Evolutionary conservation across 1,140 invertebrate species (phyloP).

Genomic region (Brachionus angularis): DNA sequence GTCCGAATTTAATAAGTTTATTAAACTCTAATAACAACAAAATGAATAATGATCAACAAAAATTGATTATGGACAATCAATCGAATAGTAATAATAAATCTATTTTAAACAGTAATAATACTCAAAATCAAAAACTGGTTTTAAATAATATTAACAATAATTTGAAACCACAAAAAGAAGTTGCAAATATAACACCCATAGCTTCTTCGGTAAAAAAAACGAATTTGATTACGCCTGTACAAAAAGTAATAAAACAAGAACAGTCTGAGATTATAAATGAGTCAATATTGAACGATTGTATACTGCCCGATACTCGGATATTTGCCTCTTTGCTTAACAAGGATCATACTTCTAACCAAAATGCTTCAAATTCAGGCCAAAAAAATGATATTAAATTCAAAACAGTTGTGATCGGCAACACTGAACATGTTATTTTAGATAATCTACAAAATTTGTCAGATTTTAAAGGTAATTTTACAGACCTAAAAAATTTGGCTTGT

Average conservation of each 20-base stretch:
- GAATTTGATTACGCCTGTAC: neutral
- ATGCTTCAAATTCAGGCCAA: neutral
- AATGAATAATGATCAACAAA: too few species aligned
- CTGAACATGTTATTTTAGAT: conserved; percentile 37
- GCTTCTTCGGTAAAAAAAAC: too few species aligned
- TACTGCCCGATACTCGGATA: conserved; percentile 18
- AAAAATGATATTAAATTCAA: conserved; percentile 39
- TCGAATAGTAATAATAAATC: too few species aligned
- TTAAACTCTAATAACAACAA: conserved; percentile 15
- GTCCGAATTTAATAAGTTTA: conserved; percentile 21
- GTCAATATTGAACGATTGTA: conserved; percentile 13
- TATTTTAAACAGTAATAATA: too few species aligned
- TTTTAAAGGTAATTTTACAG: conserved; percentile 35
- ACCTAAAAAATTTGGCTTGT: conserved; percentile 24
- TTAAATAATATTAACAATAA: neutral
- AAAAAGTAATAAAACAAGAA: conserved; percentile 21
- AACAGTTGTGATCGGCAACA: conserved; percentile 29
- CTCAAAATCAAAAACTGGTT: conserved; percentile 15
- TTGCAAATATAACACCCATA: conserved; percentile 3
- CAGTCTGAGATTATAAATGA: too few species aligned
- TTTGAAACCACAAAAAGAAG: neutral
- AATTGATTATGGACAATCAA: too few species aligned
- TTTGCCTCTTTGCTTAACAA: conserved; percentile 32
- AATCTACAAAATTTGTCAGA: conserved; percentile 36
- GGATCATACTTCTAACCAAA: conserved; percentile 7